These are phyloP conservation scores for Siniperca obscura DNA, from an alignment of 2,797 vertebrate species.

Conservation along the genomic window DNA sequence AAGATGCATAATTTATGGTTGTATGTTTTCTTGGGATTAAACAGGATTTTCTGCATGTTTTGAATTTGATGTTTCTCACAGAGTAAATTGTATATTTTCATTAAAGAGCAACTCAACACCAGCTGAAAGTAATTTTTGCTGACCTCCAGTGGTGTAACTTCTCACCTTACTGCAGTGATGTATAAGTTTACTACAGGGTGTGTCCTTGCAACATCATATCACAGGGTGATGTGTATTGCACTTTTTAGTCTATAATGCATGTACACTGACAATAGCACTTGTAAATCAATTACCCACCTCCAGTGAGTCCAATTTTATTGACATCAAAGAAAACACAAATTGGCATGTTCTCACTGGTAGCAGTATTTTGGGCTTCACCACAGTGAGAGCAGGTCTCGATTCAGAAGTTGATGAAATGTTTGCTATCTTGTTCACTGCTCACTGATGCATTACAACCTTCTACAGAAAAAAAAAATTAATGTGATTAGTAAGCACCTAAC, in stretches of 20 bases:
- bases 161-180: neutral
- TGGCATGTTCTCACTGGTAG: neutral
- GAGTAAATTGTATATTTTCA: neutral
- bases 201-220: neutral
- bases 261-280: neutral
- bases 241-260: neutral
- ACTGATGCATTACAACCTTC: neutral
- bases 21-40: neutral
- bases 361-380: neutral
- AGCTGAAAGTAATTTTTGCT: neutral
- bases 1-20: neutral
- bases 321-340: neutral
- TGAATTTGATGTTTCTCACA: neutral
- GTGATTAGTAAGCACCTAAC: conserved; percentile 4
- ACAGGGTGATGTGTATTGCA: neutral
- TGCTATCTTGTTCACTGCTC: neutral
- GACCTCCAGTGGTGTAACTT: neutral
- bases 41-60: neutral
- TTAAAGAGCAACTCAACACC: neutral
- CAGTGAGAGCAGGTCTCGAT: neutral
- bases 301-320: neutral
- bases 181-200: neutral
- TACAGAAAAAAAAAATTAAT: conserved; percentile 3
- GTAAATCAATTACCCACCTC: neutral
- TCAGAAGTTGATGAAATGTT: neutral